Evolutionary conservation across 37 sponge, comb jelly and placozoan species (phyloP).

Genomic region (Diacarnus erythraeanus): DNA sequence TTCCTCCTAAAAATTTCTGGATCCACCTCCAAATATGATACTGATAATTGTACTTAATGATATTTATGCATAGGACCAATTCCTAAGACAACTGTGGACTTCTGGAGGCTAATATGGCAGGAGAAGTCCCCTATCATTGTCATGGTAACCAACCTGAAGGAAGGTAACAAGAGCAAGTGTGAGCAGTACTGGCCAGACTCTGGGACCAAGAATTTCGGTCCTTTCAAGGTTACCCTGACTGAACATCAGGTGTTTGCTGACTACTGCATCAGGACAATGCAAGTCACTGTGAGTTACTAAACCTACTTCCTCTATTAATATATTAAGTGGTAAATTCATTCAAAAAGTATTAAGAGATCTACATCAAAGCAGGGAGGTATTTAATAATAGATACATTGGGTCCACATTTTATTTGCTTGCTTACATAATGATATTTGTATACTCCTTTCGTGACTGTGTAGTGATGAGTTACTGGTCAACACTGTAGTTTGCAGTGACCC

Average conservation of each 20-base stretch:
- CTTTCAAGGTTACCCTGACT: conserved; percentile 50
- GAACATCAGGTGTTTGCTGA: conserved; percentile 38
- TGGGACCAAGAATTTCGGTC: conserved; percentile 46
- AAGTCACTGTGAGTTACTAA: conserved; percentile 32
- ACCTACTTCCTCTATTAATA: no score
- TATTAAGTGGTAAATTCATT: no score
- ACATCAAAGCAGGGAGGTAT: no score
- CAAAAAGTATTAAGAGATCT: no score
- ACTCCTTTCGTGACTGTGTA: no score
- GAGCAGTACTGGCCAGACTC: conserved; percentile 77
- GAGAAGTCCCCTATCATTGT: conserved; percentile 59
- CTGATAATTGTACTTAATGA: no score
- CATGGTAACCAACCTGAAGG: conserved; percentile 78
- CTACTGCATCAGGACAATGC: conserved; percentile 53
- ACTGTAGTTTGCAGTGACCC: no score
- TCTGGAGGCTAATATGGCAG: conserved; percentile 80
- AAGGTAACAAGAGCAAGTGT: conserved; percentile 67
- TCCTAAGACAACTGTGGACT: conserved; percentile 60
- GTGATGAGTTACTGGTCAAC: no score
- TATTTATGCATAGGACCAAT: conserved; percentile 75
- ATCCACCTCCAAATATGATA: no score
- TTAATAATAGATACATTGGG: no score
- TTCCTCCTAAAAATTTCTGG: neutral
- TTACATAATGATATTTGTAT: no score
- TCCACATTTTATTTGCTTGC: no score